Percentiles rank a stretch among this genome's conserved stretches.
phyloP scores from a whole-genome alignment of 2,113 vertebrate genomes.

The Oryzias melastigma region DNA sequence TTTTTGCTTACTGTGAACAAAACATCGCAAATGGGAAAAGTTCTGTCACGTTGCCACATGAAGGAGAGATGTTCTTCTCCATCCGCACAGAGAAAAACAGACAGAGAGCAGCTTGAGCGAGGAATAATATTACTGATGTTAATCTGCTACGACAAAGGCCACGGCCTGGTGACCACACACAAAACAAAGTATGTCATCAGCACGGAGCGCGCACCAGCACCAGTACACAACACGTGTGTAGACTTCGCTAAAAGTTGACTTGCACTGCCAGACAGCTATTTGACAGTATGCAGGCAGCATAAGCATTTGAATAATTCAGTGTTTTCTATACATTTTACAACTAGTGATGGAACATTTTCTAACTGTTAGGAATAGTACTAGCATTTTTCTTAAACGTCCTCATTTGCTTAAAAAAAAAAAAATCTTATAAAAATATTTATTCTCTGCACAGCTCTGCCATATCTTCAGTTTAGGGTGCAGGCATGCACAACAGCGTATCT shows the following conservation, averaged over 20 bases:
- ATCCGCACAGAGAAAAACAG: background rate
- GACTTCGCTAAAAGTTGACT: background rate
- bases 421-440: too few species aligned
- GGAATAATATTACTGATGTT: slow-evolving; percentile 35
- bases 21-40: background rate
- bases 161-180: slow-evolving; percentile 27
- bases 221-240: slow-evolving; percentile 4
- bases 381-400: too few species aligned
- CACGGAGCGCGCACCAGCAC: slow-evolving; percentile 15
- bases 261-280: background rate
- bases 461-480: slow-evolving; percentile 12
- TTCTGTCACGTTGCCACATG: slow-evolving; percentile 18
- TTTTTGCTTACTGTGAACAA: background rate
- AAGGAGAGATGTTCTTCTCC: background rate
- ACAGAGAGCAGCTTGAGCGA: slow-evolving; percentile 13
- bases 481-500: slow-evolving; percentile 3
- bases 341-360: too few species aligned
- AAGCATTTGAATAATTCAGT: background rate
- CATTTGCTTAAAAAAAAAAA: too few species aligned
- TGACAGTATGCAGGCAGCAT: background rate
- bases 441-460: background rate
- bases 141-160: slow-evolving; percentile 37
- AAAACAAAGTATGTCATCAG: slow-evolving; percentile 25
- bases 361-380: too few species aligned
- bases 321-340: background rate